Conservation (phyloP, 2,888 invertebrate species). For the Coecobrya sp. region DNA sequence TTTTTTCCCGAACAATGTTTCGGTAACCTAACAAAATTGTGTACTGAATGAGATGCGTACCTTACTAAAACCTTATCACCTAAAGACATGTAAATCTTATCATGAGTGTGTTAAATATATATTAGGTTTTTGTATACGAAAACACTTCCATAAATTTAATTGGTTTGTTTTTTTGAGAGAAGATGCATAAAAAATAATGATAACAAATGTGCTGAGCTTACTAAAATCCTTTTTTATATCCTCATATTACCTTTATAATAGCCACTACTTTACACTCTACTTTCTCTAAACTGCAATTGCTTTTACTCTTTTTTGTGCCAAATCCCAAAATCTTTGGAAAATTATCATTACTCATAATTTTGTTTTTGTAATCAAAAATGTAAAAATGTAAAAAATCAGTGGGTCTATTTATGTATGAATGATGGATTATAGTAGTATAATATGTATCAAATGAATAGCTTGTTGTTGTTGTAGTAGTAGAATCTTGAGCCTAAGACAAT, state of each 20-base stretch:
- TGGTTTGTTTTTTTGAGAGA: background rate
- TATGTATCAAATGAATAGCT: conserved; percentile 71
- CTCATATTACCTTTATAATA: background rate
- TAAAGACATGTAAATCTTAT: background rate
- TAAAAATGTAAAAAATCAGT: conserved; percentile 76
- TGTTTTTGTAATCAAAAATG: conserved; percentile 63
- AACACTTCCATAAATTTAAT: background rate
- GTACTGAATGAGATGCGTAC: background rate
- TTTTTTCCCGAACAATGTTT: too few species aligned
- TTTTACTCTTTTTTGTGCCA: background rate
- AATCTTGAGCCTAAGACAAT: conserved; percentile 69
- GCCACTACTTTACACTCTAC: background rate
- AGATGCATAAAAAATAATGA: background rate
- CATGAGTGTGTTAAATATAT: background rate
- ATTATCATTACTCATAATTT: conserved; percentile 26
- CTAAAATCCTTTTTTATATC: background rate
- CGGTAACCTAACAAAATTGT: too few species aligned
- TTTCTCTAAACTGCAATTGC: background rate
- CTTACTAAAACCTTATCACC: background rate
- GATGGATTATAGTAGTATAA: background rate
- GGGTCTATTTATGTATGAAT: conserved; percentile 45
- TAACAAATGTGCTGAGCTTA: conserved; percentile 34
- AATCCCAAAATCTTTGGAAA: background rate
- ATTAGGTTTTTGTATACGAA: background rate
- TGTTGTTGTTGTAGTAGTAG: conserved; percentile 15